These are phyloP conservation scores for Paraplagusia blochii DNA, from an alignment of 2,113 vertebrate species.

Conservation along the genomic window DNA sequence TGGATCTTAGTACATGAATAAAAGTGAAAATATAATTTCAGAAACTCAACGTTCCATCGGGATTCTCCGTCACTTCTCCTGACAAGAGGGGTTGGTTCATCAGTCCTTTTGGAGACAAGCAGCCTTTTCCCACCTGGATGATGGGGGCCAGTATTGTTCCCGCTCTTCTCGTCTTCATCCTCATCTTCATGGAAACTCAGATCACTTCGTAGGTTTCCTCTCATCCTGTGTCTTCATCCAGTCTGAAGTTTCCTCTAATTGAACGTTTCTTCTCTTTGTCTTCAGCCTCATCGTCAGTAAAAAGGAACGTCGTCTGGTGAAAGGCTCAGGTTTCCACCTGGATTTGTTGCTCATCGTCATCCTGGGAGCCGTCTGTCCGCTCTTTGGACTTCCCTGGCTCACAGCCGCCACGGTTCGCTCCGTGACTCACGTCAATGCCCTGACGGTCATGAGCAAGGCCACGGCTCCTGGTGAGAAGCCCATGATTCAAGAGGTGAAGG, in stretches of 20 bases:
- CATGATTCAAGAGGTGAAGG: constrained; percentile 94
- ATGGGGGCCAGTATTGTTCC: constrained; percentile 94
- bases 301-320: constrained; percentile 88
- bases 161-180: constrained; percentile 93
- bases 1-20: background rate
- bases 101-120: constrained; percentile 88
- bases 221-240: background rate
- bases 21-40: constrained; percentile 40
- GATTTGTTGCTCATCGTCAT: constrained; percentile 94
- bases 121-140: constrained; percentile 94
- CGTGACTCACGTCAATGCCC: constrained; percentile 92
- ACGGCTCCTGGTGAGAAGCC: constrained; percentile 92
- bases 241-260: background rate
- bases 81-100: constrained; percentile 95
- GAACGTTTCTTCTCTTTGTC: rapidly evolving
- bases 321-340: constrained; percentile 95
- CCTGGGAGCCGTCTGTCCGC: constrained; percentile 87
- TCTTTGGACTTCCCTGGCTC: constrained; percentile 95
- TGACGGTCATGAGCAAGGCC: constrained; percentile 96
- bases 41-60: constrained; percentile 94
- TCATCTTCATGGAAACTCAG: constrained; percentile 99
- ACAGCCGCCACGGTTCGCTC: constrained; percentile 93
- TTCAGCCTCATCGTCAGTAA: constrained; percentile 94
- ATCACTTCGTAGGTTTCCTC: constrained; percentile 89
- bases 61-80: constrained; percentile 93